Base-by-base conservation (phyloP, 2,797 vertebrate genomes). In the Syncerus caffer region DNA sequence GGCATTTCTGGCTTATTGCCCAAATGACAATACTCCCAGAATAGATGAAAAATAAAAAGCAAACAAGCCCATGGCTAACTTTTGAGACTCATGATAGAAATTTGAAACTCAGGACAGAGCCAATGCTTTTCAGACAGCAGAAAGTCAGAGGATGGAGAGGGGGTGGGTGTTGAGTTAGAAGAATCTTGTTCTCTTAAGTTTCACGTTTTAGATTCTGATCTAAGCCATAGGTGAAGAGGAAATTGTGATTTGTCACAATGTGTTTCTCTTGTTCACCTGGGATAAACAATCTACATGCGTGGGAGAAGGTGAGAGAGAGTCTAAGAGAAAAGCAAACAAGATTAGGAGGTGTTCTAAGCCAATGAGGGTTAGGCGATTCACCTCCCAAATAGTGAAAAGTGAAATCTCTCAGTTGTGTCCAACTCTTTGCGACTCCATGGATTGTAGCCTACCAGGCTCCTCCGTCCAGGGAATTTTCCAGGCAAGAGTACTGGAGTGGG, bases 311-410 rank as follows among this genome's bases (percentile, higher is more conserved):
- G 15, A 62, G 51, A 34, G 25, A 51, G 53, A 51, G 31, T 17
- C 2, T 16, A 7, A 17, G 50, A 57, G 45, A 34, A 79, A 58
- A 25, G 10, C 38, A 13, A 17, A 19, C 15, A 19, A 21, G 27
- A 50, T 0, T 8, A 3, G 0, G 2, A 8, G 8, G n/a, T 25
- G 10, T 6, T 15, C 8, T 13, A 7, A n/a, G 25, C 4, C 0
- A 7, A 23, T 0, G 1, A 16, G 1, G 7, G 9, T 27, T 13
- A 27, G 38, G 6, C 29, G 57, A 34, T 2, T 0, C 31, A 0
- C 51, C 11, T 3, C 55, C 6, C 4, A 16, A 6, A 42, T 2
- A 42, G 38, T 31, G 60, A 62, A 62, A 62, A 15, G 60, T 62
- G 58, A 15, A 60, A 60, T 31, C 27, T 60, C 27, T 7, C 58